Evolutionary conservation across 2,888 invertebrate genomes (phyloP).

Genomic region (Embidobia sp.): DNA sequence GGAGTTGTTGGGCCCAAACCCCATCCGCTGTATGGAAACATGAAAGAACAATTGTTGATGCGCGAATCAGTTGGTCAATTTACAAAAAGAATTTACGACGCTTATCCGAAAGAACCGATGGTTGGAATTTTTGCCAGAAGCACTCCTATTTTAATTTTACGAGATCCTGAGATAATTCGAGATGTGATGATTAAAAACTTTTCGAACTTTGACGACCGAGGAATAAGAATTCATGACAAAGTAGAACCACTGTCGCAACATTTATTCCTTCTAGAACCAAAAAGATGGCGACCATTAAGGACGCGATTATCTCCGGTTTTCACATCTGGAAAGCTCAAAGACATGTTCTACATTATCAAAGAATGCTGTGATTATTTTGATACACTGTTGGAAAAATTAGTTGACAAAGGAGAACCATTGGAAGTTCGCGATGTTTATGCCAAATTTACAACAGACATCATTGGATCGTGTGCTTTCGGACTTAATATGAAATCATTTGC

Average conservation of each 20-base stretch:
- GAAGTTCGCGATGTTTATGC: constrained; percentile 77
- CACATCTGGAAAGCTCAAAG: constrained; percentile 82
- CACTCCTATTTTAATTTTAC: constrained; percentile 77
- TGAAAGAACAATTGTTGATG: constrained; percentile 74
- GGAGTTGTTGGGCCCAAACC: constrained; percentile 79
- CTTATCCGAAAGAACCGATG: constrained; percentile 65
- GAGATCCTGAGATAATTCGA: constrained; percentile 77
- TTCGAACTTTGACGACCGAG: constrained; percentile 73
- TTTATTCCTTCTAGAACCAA: constrained; percentile 80
- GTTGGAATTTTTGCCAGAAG: constrained; percentile 79
- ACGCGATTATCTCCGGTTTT: constrained; percentile 82
- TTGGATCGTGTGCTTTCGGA: constrained; percentile 81
- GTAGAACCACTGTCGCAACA: constrained; percentile 82
- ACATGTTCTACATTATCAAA: constrained; percentile 82
- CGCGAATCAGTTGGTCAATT: constrained; percentile 42
- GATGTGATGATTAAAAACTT: constrained; percentile 81
- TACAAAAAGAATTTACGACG: constrained; percentile 44
- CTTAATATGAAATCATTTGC: constrained; percentile 79
- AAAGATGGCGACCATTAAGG: constrained; percentile 82
- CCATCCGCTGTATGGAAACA: constrained; percentile 80
- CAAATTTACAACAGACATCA: constrained; percentile 82
- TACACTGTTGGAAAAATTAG: constrained; percentile 77
- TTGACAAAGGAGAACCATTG: constrained; percentile 66
- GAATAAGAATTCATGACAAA: constrained; percentile 76
- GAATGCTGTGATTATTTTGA: constrained; percentile 81